Conservation (phyloP, 2,797 vertebrate genomes). For the Leucoraja ocellata region DNA sequence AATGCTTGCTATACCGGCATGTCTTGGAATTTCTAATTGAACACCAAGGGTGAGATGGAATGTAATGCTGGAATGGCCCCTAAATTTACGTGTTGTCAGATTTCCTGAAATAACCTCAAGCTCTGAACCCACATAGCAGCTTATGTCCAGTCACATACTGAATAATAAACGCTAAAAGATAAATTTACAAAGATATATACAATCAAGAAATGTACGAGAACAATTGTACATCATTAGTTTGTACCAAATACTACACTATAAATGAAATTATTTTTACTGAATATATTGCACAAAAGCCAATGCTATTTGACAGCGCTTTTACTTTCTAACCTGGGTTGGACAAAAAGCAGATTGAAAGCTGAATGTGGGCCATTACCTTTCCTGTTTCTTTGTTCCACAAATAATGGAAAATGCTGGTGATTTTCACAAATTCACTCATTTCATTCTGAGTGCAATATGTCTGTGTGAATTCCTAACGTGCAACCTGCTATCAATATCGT, state of each 20-base stretch:
- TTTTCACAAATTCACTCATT: neutral
- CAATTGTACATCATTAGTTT: neutral
- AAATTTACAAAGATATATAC: too few species aligned
- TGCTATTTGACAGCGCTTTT: neutral
- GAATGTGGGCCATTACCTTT: neutral
- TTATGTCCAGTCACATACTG: neutral
- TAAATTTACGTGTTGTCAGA: neutral
- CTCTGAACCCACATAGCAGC: neutral
- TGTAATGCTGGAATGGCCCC: neutral
- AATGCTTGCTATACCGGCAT: neutral
- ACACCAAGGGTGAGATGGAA: neutral
- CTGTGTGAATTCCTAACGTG: neutral
- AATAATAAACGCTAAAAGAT: neutral
- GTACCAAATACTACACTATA: neutral
- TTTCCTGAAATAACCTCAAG: neutral
- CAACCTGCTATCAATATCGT: neutral
- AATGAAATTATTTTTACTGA: neutral
- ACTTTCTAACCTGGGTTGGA: neutral
- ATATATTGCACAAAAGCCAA: neutral
- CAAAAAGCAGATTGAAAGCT: neutral
- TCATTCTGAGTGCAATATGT: neutral
- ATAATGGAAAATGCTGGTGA: neutral
- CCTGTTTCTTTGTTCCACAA: neutral
- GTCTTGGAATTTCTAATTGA: conserved; percentile 7
- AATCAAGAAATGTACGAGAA: neutral